Conservation (phyloP, 37 sponge, comb jelly and placozoan genomes). For the Agelas oroides region DNA sequence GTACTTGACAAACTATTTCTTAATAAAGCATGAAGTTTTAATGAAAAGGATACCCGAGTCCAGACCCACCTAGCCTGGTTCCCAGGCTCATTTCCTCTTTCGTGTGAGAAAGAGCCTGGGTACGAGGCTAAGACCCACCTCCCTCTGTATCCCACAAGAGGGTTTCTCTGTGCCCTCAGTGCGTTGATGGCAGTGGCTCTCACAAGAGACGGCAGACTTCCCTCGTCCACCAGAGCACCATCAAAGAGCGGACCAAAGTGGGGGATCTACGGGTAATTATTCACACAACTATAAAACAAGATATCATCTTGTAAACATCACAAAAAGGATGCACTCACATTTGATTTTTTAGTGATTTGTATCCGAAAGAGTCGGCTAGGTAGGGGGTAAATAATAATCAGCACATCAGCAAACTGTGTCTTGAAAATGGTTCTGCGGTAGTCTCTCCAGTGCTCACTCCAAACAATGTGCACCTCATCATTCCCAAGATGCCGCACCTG, state of each 20-base stretch:
- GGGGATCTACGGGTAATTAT: constrained; percentile 55
- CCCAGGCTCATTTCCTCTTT: too few relatives aligned
- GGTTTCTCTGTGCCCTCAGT: constrained; percentile 53
- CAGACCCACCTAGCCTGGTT: too few relatives aligned
- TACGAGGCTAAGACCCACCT: constrained; percentile 60
- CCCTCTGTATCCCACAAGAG: constrained; percentile 59
- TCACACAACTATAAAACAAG: not conserved
- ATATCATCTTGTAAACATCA: not conserved
- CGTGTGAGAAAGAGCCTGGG: too few relatives aligned
- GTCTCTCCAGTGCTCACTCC: constrained; percentile 98
- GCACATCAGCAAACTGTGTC: constrained; percentile 92
- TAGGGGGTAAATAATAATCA: constrained; percentile 94
- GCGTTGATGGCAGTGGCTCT: constrained; percentile 97
- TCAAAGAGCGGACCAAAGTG: constrained; percentile 96
- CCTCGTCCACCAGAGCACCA: constrained; percentile 87
- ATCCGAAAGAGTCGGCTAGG: constrained; percentile 78
- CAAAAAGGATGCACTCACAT: constrained; percentile 27
- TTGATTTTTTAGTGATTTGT: constrained; percentile 76
- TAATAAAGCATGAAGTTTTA: too few relatives aligned
- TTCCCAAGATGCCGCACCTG: constrained; percentile 96
- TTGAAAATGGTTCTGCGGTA: constrained; percentile 88
- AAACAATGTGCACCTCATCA: constrained; percentile 96
- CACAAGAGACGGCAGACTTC: constrained; percentile 79
- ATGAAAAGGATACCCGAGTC: too few relatives aligned
- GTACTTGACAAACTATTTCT: too few relatives aligned